Base-by-base conservation (phyloP, 2,797 vertebrate genomes). In the Enteromius treurensis region DNA sequence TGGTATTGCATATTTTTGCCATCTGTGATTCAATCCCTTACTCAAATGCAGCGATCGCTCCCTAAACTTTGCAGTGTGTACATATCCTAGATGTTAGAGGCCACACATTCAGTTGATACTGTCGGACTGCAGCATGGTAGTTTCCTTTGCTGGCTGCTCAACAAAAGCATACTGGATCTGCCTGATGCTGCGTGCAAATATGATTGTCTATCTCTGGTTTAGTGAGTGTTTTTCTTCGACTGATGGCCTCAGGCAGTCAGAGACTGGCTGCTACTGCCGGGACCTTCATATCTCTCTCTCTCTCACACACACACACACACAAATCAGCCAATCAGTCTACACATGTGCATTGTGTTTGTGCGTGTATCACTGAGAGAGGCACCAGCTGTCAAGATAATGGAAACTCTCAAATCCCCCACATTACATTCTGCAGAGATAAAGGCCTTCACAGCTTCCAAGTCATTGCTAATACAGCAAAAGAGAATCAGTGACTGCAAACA, bases 321-420 rank as follows among this genome's bases (percentile, higher is more conserved):
- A 34, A 69, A 62, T 49, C 70, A 81, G 58, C 58, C 69, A 81
- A 29, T 65, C 23, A 34, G 40, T 55, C 23, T 60, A 58, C 37
- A 71, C 62, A 40, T 58, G 73, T 82, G 73, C 37, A 45, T 76
- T 75, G 62, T 76, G 71, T 67, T 65, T 79, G 45, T 37, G 29
- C 62, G 40, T 47, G 58, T 64, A 77, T 81, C 58, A 81, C 62
- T 42, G 17, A 60, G 49, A 47, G 45, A 70, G 23, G 42, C 67
- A 62, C 53, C 70, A 60, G 79, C 77, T 67, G 47, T 67, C 77
- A 69, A 68, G 73, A 77, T 82, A 76, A 82, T 68, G 23, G 73
- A 67, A 82, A 42, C 64, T 77, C 70, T 51, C 47, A 82, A 76
- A 82, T 76, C 73, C 62, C 64, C 23, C 47, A 76, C 64, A 58